These are phyloP conservation scores for Agrochola lychnidis DNA, from an alignment of 2,888 invertebrate genomes.

Conservation along the genomic window DNA sequence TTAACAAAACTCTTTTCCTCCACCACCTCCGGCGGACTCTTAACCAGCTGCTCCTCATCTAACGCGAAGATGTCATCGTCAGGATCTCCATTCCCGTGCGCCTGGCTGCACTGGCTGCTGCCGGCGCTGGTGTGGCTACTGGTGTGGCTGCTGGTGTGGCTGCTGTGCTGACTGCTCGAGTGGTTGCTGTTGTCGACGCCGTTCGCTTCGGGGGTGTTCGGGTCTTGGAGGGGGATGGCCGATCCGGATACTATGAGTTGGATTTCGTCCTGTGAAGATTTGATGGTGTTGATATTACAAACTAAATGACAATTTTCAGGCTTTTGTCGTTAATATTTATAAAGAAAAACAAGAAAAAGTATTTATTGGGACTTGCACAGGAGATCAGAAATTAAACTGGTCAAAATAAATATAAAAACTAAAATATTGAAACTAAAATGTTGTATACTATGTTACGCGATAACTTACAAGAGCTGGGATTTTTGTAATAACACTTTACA, in stretches of 20 bases:
- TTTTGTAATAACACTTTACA: too few relatives aligned
- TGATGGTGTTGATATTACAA: neutral
- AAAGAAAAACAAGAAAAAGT: too few relatives aligned
- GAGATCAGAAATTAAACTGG: too few relatives aligned
- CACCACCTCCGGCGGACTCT: conserved; percentile 56
- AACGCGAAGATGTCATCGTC: conserved; percentile 96
- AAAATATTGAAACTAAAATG: too few relatives aligned
- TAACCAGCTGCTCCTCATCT: conserved; percentile 93
- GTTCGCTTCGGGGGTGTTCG: conserved; percentile 69
- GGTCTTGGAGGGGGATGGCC: conserved; percentile 91
- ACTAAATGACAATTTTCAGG: too few relatives aligned
- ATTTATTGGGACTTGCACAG: too few relatives aligned
- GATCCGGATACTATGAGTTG: conserved; percentile 94
- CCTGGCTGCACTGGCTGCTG: conserved; percentile 57
- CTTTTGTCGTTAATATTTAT: too few relatives aligned
- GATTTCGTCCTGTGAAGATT: conserved; percentile 90
- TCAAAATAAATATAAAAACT: too few relatives aligned
- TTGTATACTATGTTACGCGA: too few relatives aligned
- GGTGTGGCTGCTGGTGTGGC: conserved; percentile 48
- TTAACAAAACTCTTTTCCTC: conserved; percentile 75
- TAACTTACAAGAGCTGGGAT: too few relatives aligned
- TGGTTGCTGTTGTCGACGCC: conserved; percentile 47
- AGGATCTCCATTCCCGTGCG: conserved; percentile 86
- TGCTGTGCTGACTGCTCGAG: conserved; percentile 33
- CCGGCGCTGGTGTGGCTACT: conserved; percentile 25